Base-by-base conservation (phyloP, 2,113 vertebrate species). In the Marcusenius ussheri region DNA sequence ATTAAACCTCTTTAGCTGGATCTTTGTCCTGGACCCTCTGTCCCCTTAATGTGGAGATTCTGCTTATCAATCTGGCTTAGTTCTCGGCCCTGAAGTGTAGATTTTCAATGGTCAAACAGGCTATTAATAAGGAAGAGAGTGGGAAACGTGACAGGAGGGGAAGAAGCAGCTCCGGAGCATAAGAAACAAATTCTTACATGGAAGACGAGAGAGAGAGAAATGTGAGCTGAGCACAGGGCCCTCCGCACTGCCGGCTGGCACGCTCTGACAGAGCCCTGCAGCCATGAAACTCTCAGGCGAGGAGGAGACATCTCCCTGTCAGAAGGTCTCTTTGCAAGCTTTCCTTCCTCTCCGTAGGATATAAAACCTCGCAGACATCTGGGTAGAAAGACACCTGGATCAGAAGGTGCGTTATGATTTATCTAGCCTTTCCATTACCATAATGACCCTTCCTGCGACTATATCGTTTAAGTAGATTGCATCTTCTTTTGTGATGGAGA, bases 241-340 rank as follows among this genome's bases (percentile, higher is more conserved):
- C 50, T 35, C 24, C 19, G 6, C 42, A 5, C 80, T 46, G n/a
- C 24, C 0, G n/a, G 66, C 13, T 42, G 66, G 4, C 2, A 9
- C 42, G 0, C 49, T 50, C 83, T 35, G 86, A 84, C 77, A 66
- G 74, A 49, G 56, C n/a, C 39, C 31, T 27, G 66, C 83, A 56
- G 66, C n/a, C 49, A 49, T 53, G 45, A 53, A 21, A 84, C 39
- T 50, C 51, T 46, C 19, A 47, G 21, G 87, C 39, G 62, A 47
- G 80, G 39, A 88, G 45, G 66, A 84, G 89, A 83, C 84, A 89
- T 83, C 47, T 53, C 74, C 85, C 70, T 90, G 91, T 92, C 91
- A 90, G 88, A 62, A 90, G 51, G 35, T 88, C 90, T 92, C 89
- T 90, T 91, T 91, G 92, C 90, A 87, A 89, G 31, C 24, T 70